phyloP scores from a whole-genome alignment of 1,140 invertebrate species.

The Sinonovacula constricta region DNA sequence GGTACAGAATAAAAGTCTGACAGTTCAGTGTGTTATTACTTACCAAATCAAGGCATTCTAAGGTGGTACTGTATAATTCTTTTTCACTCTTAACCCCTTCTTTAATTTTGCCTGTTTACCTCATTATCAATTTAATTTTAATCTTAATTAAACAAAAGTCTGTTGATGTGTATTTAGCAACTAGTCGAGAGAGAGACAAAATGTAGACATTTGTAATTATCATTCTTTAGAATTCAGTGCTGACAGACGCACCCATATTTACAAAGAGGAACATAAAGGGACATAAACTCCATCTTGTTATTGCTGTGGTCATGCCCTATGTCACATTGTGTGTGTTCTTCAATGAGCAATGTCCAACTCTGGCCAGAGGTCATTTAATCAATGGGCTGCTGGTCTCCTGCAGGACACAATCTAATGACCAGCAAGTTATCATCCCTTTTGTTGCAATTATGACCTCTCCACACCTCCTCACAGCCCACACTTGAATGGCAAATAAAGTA shows the following conservation, averaged over 20 bases:
- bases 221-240: not conserved
- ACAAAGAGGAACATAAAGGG: too few species aligned
- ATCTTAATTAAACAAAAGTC: too few species aligned
- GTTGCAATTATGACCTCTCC: constrained; percentile 50
- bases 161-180: too few species aligned
- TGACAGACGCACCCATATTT: not conserved
- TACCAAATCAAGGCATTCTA: too few species aligned
- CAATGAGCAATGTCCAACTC: not conserved
- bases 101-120: too few species aligned
- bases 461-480: too few species aligned
- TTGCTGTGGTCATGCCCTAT: not conserved
- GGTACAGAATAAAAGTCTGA: too few species aligned
- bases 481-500: constrained; percentile 39
- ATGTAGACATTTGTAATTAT: not conserved
- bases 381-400: constrained; percentile 29
- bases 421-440: constrained; percentile 36
- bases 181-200: not conserved
- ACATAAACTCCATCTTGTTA: not conserved
- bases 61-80: too few species aligned
- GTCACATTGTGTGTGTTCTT: not conserved
- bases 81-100: too few species aligned
- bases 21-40: too few species aligned
- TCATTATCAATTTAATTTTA: too few species aligned
- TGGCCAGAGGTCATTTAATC: constrained; percentile 39
- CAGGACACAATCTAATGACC: constrained; percentile 40